Base-by-base conservation (phyloP, 2,797 vertebrate species). In the Phataginus tricuspis region DNA sequence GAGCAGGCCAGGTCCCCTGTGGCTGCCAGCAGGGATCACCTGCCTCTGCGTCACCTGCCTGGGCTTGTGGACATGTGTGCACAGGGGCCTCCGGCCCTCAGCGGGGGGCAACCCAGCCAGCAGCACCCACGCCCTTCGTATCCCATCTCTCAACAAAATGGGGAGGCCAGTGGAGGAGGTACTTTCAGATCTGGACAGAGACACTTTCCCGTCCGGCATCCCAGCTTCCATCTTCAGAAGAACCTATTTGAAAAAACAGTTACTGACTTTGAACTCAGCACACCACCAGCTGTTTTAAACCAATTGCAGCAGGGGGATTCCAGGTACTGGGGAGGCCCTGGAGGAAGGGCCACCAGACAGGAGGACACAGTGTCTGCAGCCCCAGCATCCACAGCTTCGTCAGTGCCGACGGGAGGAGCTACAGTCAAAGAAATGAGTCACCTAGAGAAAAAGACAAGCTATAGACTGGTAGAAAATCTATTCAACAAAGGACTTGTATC, bases 221-320 rank as follows among this genome's bases (percentile, higher is more conserved):
- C 19, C 21, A 29, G 42, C 42, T 10, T 37, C 15, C 4, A 49
- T 45, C 49, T 11, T 63, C 25, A 31, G 5, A 75, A 37, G 90
- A 21, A 13, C 27, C 42, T 13, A 7, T 23, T 10, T 15, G 53
- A 39, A 31, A 34, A 90, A 82, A 34, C 42, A 55, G 31, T 7
- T 18, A 9, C 4, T 11, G 16, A 13, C 16, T 57, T 42, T 21
- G 57, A 34, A 51, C n/a, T 21, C 63, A 11, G 21, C 4, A 7
- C 2, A 31, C n/a, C 4, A 19, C 13, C 39, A 5, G 8, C 69
- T 69, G 53, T 42, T 84, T 49, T 8, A 31, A 63, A 31, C 61
- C 74, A n/a, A 0, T 4, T 31, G 37, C 2, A 1, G 55, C 63
- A 10, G 42, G 14, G 11, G 0, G 64, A 27, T 4, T 4, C 31